A percentile compares a stretch with the other conserved stretches of the same genome.
phyloP scores from a whole-genome alignment of 2,797 vertebrate species.

The Tympanoctomys barrerae region DNA sequence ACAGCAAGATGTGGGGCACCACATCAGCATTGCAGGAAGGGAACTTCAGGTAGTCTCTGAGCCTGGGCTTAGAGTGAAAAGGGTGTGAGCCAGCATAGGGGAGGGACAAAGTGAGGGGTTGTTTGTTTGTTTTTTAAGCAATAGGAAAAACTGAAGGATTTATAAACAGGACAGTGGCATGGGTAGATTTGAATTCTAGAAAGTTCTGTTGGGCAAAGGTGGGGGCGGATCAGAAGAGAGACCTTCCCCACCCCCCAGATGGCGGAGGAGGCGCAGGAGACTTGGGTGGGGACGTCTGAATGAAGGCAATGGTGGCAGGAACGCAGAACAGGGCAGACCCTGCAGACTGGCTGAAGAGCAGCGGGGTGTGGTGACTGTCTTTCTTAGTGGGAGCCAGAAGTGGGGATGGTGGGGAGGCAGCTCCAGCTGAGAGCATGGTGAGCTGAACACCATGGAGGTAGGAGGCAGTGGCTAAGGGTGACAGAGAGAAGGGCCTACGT shows the following conservation, averaged over 20 bases:
- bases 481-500: not conserved
- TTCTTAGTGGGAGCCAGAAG: too few relatives aligned
- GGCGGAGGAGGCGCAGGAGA: not conserved
- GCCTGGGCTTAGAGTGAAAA: not conserved
- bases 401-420: too few relatives aligned
- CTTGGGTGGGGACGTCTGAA: not conserved
- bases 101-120: not conserved
- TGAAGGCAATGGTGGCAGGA: not conserved
- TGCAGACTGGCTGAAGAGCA: not conserved
- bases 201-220: not conserved
- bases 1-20: not conserved
- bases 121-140: not conserved
- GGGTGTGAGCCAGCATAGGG: not conserved
- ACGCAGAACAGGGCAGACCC: not conserved
- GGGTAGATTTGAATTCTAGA: not conserved
- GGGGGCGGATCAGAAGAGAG: not conserved
- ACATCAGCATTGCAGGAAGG: too few relatives aligned
- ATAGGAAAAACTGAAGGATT: not conserved
- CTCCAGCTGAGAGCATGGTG: not conserved
- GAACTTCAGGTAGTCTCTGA: not conserved
- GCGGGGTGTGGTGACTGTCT: not conserved
- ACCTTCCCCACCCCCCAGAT: too few relatives aligned
- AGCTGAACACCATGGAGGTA: not conserved
- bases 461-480: not conserved
- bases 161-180: not conserved